Conservation (phyloP, 2,113 vertebrate genomes). For the Tetrao urogallus region DNA sequence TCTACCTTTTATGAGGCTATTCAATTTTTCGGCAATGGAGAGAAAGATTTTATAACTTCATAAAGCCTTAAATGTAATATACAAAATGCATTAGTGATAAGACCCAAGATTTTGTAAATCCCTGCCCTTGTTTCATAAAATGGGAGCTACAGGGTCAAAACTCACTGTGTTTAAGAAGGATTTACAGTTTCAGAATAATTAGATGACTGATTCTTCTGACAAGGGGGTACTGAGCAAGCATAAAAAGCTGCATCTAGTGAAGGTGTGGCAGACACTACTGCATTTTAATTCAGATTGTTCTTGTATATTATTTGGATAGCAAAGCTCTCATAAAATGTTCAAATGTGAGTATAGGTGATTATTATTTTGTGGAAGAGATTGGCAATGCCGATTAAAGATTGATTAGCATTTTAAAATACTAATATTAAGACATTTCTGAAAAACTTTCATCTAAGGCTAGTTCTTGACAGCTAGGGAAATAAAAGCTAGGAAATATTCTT, state of each 20-base stretch:
- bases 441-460: not conserved
- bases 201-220: not conserved
- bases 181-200: not conserved
- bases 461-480: not conserved
- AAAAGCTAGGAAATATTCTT: no score
- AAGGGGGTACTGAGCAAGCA: not conserved
- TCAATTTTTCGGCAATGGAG: not conserved
- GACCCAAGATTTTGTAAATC: not conserved
- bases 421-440: not conserved
- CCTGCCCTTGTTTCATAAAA: not conserved
- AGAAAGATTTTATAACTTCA: not conserved
- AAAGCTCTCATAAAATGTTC: not conserved
- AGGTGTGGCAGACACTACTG: not conserved
- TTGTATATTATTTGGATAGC: not conserved
- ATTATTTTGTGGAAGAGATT: not conserved
- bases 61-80: not conserved
- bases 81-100: not conserved
- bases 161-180: not conserved
- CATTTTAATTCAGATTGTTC: not conserved
- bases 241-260: not conserved
- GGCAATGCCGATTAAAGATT: not conserved
- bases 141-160: not conserved
- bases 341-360: not conserved
- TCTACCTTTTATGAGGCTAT: not conserved
- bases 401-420: not conserved